Base-by-base conservation (phyloP, 2,797 vertebrate genomes). In the Neoniphon sammara region DNA sequence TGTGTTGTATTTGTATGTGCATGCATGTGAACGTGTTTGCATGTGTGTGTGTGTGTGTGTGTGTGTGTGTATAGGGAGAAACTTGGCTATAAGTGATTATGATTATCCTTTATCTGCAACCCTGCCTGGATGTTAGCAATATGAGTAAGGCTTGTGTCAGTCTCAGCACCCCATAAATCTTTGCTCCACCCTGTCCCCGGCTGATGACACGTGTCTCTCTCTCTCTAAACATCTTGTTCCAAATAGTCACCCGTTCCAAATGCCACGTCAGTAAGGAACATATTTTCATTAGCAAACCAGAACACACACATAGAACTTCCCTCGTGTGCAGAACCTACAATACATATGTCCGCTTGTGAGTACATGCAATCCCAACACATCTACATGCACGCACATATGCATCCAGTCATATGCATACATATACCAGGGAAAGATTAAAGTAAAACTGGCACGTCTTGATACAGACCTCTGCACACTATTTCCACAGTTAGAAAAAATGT, bases 81-180 rank as follows among this genome's bases (percentile, higher is more conserved):
- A 62, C 58, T 21, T 62, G 58, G 56, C n/a, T 52, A 1, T 66
- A 73, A 39, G 75, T 85, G 81, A 82, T 87, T 62, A 72, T 63
- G 75, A 63, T 81, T 82, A 82, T 77, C 72, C 63, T 77, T 62
- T 66, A 79, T 85, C 70, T 69, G 27, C 56, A 65, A 73, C 46
- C 34, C 47, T 71, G 31, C 55, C 68, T 42, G 39, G 73, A 73
- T 54, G 53, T 63, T 54, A 77, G 72, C 50, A 57, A 57, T 58
- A 78, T 77, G 74, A 86, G 70, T 63, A 71, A 81, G 25, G 50
- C 15, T 36, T 77, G 47, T 76, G 79, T 81, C 79, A 54, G 50
- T 75, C 61, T 87, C 62, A 75, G 66, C 80, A 85, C 64, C 76
- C 66, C 62, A 77, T 87, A 75, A 87, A 86, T 86, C 76, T 84